phyloP scores from a whole-genome alignment of 2,888 invertebrate genomes.

The Electrophaes corylata region DNA sequence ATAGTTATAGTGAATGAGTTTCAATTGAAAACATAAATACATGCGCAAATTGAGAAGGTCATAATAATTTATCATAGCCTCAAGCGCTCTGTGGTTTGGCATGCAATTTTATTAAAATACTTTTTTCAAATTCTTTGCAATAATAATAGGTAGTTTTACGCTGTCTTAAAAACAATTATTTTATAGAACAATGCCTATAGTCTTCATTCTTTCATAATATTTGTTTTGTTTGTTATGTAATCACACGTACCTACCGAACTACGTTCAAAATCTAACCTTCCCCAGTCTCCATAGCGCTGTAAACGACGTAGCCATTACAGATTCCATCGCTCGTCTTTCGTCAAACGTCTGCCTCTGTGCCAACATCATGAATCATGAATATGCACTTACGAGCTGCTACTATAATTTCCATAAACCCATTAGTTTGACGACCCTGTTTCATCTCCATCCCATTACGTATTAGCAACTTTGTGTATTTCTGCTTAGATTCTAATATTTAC shows the following conservation, averaged over 20 bases:
- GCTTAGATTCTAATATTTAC: constrained; percentile 32
- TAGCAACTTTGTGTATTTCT: constrained; percentile 39
- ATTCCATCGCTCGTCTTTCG: constrained; percentile 16
- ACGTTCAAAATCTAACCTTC: not conserved
- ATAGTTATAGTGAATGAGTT: not conserved
- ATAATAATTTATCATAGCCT: not conserved
- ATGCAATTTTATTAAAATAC: not conserved
- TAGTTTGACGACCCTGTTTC: constrained; percentile 16
- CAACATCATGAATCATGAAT: constrained; percentile 30
- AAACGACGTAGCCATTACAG: constrained; percentile 7
- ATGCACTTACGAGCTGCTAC: constrained; percentile 16
- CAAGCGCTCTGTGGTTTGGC: not conserved
- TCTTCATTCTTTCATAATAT: not conserved
- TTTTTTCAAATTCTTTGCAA: too few relatives aligned
- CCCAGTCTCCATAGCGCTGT: not conserved
- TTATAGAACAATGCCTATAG: not conserved
- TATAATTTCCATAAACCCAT: constrained; percentile 20
- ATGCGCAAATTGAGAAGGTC: constrained; percentile 1
- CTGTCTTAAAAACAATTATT: not conserved
- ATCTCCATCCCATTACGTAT: not conserved
- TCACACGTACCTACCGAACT: not conserved
- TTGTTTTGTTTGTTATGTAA: not conserved
- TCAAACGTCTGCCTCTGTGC: constrained; percentile 25
- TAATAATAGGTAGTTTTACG: too few relatives aligned
- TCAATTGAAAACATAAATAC: not conserved